Conservation (phyloP, 2,113 vertebrate genomes). For the Drymodes brunneopygia region DNA sequence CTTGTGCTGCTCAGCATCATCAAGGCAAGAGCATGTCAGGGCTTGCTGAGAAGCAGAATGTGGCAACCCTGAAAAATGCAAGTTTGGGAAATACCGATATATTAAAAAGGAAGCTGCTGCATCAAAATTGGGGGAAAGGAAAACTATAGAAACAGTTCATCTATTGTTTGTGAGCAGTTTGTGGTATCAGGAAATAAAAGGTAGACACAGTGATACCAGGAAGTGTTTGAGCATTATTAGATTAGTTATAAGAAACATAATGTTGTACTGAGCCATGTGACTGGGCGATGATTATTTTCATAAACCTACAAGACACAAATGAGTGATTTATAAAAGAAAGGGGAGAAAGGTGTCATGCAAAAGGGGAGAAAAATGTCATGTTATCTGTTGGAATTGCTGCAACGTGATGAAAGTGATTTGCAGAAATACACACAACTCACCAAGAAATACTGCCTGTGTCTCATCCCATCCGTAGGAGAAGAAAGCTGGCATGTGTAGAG, state of each 20-base stretch:
- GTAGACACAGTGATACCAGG: background rate
- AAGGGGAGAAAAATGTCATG: background rate
- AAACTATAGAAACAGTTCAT: background rate
- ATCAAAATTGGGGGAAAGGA: background rate
- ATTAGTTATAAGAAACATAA: background rate
- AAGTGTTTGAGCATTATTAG: background rate
- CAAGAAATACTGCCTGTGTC: background rate
- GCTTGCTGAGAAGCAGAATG: background rate
- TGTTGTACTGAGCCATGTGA: background rate
- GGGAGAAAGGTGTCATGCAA: background rate
- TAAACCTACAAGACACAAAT: background rate
- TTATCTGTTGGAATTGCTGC: conserved; percentile 18
- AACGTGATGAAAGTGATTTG: background rate
- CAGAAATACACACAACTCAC: background rate
- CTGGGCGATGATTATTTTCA: background rate
- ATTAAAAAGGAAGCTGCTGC: background rate
- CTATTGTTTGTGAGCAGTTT: background rate
- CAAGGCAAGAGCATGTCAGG: background rate
- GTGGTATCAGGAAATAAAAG: background rate
- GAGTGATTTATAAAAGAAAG: background rate
- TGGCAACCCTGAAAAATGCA: background rate
- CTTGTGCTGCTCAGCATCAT: background rate
- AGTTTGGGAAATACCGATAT: background rate
- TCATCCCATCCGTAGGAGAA: background rate
- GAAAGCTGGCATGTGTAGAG: background rate